Evolutionary conservation across 2,113 vertebrate species (phyloP).

Genomic region (Nannobrachium achirus): DNA sequence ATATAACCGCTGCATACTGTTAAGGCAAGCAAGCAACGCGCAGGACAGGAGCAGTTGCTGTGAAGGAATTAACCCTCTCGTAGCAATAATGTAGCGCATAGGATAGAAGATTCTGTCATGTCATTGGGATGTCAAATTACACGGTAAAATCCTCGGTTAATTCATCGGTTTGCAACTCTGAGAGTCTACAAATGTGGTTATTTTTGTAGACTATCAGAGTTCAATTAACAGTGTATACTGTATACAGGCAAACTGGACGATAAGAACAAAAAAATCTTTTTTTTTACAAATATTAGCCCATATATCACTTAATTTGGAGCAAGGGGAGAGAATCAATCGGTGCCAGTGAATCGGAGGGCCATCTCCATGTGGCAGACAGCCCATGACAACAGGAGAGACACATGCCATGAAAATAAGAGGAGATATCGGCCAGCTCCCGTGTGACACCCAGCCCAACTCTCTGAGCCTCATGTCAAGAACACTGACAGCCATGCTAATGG

Average conservation of each 20-base stretch:
- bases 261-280: constrained; percentile 36
- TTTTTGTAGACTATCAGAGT: no score
- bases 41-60: background rate
- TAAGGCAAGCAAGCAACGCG: constrained; percentile 34
- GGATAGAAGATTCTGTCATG: constrained; percentile 46
- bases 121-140: constrained; percentile 8
- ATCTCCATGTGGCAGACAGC: constrained; percentile 67
- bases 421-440: constrained; percentile 81
- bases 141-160: no score
- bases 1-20: constrained; percentile 17
- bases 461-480: constrained; percentile 74
- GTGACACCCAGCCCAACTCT: constrained; percentile 71
- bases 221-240: no score
- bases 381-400: constrained; percentile 75
- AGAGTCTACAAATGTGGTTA: no score
- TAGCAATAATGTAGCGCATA: constrained; percentile 15
- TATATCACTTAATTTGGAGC: constrained; percentile 43
- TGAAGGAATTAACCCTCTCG: background rate
- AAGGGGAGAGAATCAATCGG: constrained; percentile 58
- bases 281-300: constrained; percentile 1
- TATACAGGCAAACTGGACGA: constrained; percentile 8
- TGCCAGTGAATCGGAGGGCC: constrained; percentile 54
- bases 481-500: constrained; percentile 82
- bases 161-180: no score
- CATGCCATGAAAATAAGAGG: constrained; percentile 69